Conservation (phyloP, 2,888 invertebrate species). For the Anthrax anthrax region DNA sequence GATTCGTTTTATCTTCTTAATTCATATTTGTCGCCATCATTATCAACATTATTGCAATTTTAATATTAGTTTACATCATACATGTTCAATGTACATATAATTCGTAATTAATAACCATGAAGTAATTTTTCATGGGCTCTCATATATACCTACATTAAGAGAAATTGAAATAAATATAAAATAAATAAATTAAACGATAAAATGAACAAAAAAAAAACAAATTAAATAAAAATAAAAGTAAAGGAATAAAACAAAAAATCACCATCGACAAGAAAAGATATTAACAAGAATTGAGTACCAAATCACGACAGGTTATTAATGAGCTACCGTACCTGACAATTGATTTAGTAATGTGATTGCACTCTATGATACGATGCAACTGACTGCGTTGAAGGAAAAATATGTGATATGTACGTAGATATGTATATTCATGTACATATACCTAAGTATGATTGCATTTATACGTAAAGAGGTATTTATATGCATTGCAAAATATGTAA, state of each 20-base stretch:
- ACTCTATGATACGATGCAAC: background rate
- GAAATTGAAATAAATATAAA: background rate
- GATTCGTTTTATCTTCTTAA: too few species aligned
- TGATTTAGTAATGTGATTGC: slow-evolving; percentile 9
- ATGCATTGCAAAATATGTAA: too few species aligned
- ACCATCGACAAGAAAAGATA: background rate
- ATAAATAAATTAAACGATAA: background rate
- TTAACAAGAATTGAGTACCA: slow-evolving; percentile 7
- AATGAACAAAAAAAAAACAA: background rate
- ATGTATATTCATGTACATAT: background rate
- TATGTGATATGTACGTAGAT: background rate
- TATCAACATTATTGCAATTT: slow-evolving; percentile 5
- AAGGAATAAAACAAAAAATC: background rate
- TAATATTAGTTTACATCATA: background rate
- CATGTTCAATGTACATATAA: too few species aligned
- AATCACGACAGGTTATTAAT: slow-evolving; percentile 13
- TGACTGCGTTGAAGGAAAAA: background rate
- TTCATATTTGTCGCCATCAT: background rate
- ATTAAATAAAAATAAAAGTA: background rate
- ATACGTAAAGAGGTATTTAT: too few species aligned
- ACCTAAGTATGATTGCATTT: background rate
- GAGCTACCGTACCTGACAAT: slow-evolving; percentile 11
- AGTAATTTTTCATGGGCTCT: slow-evolving; percentile 10
- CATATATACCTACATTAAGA: too few species aligned
- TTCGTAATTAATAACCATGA: slow-evolving; percentile 10